Conservation (phyloP, 2,797 vertebrate species). For the Eulemur albifrons region DNA sequence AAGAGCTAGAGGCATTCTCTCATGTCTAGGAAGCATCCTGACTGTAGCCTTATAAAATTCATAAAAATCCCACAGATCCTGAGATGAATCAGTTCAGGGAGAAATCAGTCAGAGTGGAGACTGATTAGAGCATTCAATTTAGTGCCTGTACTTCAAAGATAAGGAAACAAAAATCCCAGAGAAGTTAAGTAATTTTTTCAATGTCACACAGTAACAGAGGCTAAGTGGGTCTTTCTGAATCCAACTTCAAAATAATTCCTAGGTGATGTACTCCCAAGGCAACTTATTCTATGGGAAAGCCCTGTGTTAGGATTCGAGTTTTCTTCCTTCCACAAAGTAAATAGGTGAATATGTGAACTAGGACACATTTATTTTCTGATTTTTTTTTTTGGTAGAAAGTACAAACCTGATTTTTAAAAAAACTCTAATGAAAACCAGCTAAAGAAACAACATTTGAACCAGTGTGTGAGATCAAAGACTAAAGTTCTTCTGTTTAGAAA, state of each 20-base stretch:
- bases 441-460: conserved; percentile 15
- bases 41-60: neutral
- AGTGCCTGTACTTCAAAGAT: neutral
- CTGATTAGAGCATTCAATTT: neutral
- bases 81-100: neutral
- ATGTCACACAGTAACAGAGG: neutral
- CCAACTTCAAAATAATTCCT: neutral
- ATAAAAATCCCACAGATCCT: neutral
- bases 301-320: neutral
- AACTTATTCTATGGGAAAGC: neutral
- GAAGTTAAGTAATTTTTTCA: neutral
- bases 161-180: neutral
- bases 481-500: conserved; percentile 15
- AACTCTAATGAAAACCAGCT: neutral
- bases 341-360: neutral
- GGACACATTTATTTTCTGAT: neutral
- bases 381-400: neutral
- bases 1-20: neutral
- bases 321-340: neutral
- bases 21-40: neutral
- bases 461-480: neutral
- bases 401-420: neutral
- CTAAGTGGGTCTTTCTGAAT: neutral
- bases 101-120: neutral
- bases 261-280: neutral